phyloP scores from a whole-genome alignment of 2,888 invertebrate genomes.

The Dicranocentrus wangi region DNA sequence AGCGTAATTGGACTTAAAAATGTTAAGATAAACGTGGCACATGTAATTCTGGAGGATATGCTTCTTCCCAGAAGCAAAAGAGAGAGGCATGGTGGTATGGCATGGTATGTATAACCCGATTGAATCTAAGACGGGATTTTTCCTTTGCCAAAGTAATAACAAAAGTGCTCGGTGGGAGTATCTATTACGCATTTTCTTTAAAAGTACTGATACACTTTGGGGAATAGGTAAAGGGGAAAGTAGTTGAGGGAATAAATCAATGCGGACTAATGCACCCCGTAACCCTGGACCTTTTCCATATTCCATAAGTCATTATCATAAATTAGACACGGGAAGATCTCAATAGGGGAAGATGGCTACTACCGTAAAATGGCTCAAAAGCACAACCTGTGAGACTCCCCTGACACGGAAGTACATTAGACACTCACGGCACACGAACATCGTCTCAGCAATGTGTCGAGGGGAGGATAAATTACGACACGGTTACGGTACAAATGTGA shows the following conservation, averaged over 20 bases:
- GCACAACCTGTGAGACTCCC: background rate
- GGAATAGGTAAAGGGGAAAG: too few relatives aligned
- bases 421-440: background rate
- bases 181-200: too few relatives aligned
- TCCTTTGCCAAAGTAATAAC: too few relatives aligned
- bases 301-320: conserved; percentile 44
- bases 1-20: too few relatives aligned
- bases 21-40: too few relatives aligned
- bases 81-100: background rate
- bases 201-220: too few relatives aligned
- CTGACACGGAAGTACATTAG: background rate
- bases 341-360: background rate
- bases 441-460: conserved; percentile 23
- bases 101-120: too few relatives aligned
- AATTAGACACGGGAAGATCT: conserved; percentile 11
- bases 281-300: conserved; percentile 21
- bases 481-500: conserved; percentile 20
- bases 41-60: too few relatives aligned
- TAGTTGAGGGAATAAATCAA: background rate
- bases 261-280: too few relatives aligned
- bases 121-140: too few relatives aligned
- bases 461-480: conserved; percentile 55
- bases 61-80: background rate
- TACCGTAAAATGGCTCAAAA: background rate
- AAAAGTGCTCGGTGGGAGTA: too few relatives aligned